A percentile compares a stretch with the other conserved stretches of the same genome.
Evolutionary conservation across 2,113 vertebrate species (phyloP).

Genomic region (Apteryx owenii): DNA sequence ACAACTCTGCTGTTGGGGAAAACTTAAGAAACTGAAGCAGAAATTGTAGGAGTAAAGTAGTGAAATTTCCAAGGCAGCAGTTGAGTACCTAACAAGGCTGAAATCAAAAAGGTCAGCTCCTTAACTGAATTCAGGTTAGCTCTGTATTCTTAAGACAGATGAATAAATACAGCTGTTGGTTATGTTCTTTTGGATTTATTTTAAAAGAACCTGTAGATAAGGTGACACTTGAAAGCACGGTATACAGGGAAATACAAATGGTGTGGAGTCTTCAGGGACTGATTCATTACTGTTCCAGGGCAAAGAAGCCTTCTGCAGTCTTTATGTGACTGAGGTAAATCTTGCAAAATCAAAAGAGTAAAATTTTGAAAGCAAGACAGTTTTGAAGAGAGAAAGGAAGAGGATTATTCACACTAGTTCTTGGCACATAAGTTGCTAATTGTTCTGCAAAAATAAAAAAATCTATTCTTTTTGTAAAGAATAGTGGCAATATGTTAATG

Average conservation of each 20-base stretch:
- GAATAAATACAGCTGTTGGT: background rate
- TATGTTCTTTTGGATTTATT: background rate
- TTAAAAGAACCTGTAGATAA: background rate
- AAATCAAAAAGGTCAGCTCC: background rate
- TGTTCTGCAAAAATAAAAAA: background rate
- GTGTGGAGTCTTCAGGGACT: background rate
- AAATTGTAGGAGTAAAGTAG: background rate
- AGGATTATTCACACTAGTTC: background rate
- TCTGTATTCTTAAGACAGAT: background rate
- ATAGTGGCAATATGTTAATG: background rate
- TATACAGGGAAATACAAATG: background rate
- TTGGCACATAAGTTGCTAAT: background rate
- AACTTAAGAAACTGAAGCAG: background rate
- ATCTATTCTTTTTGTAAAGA: background rate
- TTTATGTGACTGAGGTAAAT: background rate
- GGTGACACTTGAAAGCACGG: background rate
- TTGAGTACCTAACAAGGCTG: background rate
- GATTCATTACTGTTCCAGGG: background rate
- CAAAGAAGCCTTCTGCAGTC: background rate
- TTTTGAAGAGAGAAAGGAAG: background rate
- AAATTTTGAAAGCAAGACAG: background rate
- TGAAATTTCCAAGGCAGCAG: background rate
- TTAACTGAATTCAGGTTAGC: background rate
- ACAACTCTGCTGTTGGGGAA: background rate
- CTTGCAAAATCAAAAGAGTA: background rate